Base-by-base conservation (phyloP, 1,140 invertebrate genomes). In the Parasteatoda tepidariorum region DNA sequence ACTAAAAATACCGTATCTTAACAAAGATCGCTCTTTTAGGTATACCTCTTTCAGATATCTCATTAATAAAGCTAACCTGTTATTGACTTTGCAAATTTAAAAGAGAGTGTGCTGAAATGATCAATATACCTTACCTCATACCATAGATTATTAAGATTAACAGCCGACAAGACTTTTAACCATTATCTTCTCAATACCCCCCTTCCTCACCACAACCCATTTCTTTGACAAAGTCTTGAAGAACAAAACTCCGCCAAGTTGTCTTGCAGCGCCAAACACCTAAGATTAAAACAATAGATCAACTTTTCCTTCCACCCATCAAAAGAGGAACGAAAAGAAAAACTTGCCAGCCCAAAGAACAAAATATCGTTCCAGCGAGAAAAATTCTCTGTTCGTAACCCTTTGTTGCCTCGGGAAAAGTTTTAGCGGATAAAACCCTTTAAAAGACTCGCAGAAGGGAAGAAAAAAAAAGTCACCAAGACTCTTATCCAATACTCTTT, bases 201-300 rank as follows among this genome's bases (percentile, higher is more conserved):
- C n/a, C 38, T 9, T 71, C 33, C 67, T 18, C 18, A 48, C 38
- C 38, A 9, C n/a, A n/a, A n/a, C 38, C 38, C 18, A 48, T 48
- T 9, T 18, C 38, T 57, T 28, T 13, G 41, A 68, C 62, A 79
- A 82, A 70, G 31, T 79, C 62, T 79, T 68, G 41, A 13, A 9
- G 38, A 48, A 82, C 78, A 82, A 82, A 82, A 82, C 64, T 71
- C 15, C 34, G 54, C 64, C 54, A 55, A 70, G 28, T 55, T 79
- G 76, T 79, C 76, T 62, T 31, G 48, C 15, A 62, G 57, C 78
- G 78, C 66, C 78, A 82, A 70, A 62, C 67, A 34, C 34, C 76
- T 79, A 71, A 82, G 78, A 82, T 82, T 82, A 82, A 82, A 82
- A 82, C 78, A 82, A 82, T 82, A 82, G 78, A 82, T 82, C 78